phyloP scores from a whole-genome alignment of 2,113 vertebrate species.

The Carassius carassius region DNA sequence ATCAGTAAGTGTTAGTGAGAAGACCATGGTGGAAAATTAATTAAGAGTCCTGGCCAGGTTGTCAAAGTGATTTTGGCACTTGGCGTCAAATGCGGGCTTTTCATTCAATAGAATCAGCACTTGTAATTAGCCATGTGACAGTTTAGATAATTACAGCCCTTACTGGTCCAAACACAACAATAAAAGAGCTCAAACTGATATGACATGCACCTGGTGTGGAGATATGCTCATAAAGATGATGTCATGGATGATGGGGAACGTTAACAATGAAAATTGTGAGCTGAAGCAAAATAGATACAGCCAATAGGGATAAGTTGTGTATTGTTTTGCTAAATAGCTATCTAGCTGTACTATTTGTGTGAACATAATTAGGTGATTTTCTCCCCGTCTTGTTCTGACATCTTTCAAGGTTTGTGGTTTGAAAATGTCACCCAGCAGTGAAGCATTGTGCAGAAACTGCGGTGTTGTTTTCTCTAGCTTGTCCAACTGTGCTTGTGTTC shows the following conservation, averaged over 20 bases:
- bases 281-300: neutral
- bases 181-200: conserved; percentile 10
- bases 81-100: neutral
- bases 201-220: conserved; percentile 21
- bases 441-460: neutral
- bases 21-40: conserved; percentile 34
- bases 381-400: neutral
- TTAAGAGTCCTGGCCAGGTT: conserved; percentile 17
- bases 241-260: neutral
- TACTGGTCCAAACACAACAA: neutral
- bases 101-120: conserved; percentile 18
- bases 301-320: neutral
- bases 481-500: conserved; percentile 6
- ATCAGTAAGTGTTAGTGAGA: conserved; percentile 20
- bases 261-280: neutral
- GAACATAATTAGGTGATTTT: neutral
- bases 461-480: neutral
- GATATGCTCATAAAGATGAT: neutral
- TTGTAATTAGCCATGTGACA: conserved; percentile 9
- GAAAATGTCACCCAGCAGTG: conserved; percentile 23
- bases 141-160: neutral
- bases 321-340: neutral
- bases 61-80: conserved; percentile 43
- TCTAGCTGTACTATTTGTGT: neutral
- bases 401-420: neutral